phyloP scores from a whole-genome alignment of 1,140 invertebrate species.

The Asobara japonica region DNA sequence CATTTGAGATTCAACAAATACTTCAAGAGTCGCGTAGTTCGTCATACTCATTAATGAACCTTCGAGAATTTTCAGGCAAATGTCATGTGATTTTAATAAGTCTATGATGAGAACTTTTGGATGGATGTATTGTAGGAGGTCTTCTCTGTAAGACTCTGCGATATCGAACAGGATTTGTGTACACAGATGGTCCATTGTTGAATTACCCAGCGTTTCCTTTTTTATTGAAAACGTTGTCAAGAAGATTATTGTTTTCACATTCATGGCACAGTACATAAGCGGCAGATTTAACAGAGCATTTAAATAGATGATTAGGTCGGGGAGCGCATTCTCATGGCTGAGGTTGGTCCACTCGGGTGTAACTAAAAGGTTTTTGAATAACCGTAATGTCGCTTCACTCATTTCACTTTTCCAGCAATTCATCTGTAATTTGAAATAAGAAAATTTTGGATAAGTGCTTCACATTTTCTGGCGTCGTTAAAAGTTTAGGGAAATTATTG shows the following conservation, averaged over 20 bases:
- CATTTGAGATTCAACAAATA: neutral
- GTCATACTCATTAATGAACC: constrained; percentile 37
- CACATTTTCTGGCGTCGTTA: too few relatives aligned
- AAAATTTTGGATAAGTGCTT: neutral
- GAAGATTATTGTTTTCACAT: constrained; percentile 45
- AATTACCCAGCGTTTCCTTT: constrained; percentile 38
- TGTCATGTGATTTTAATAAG: constrained; percentile 31
- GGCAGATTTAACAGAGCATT: constrained; percentile 48
- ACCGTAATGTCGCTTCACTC: constrained; percentile 34
- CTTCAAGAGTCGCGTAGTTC: constrained; percentile 23
- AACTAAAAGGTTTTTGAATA: constrained; percentile 37
- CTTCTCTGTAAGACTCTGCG: constrained; percentile 38
- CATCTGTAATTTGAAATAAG: neutral
- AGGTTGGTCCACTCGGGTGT: constrained; percentile 34
- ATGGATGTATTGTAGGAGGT: constrained; percentile 45
- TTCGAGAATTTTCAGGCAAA: constrained; percentile 39
- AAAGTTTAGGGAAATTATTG: too few relatives aligned
- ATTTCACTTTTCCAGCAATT: constrained; percentile 27
- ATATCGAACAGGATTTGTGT: constrained; percentile 37
- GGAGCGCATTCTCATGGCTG: constrained; percentile 21
- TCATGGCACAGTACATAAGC: constrained; percentile 37
- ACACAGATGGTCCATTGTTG: constrained; percentile 39
- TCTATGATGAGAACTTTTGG: constrained; percentile 35
- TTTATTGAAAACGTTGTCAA: constrained; percentile 47
- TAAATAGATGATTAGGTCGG: constrained; percentile 43